Conservation (phyloP, 2,888 invertebrate genomes). For the Acheta domesticus region DNA sequence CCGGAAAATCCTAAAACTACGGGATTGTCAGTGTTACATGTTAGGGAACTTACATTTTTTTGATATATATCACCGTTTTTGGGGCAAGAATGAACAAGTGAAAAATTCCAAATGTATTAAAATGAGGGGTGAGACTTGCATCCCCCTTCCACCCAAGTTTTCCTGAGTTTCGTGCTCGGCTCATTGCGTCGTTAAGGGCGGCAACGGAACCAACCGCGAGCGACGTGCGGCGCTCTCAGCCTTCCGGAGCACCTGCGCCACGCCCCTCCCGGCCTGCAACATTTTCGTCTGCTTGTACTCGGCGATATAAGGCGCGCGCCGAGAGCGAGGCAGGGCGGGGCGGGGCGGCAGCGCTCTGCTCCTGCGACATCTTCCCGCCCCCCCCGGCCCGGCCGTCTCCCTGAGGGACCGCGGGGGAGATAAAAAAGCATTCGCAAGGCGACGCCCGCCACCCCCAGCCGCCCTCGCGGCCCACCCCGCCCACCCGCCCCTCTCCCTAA, state of each 20-base stretch:
- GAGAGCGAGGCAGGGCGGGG: neutral
- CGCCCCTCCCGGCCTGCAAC: neutral
- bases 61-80: too few species aligned
- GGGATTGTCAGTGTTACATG: too few species aligned
- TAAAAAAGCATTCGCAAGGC: slow-evolving; percentile 28
- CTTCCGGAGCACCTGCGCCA: slow-evolving; percentile 18
- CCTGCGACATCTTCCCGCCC: neutral
- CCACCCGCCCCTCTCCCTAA: slow-evolving; percentile 43
- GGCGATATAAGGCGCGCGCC: neutral
- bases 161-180: too few species aligned
- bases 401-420: slow-evolving; percentile 32
- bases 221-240: neutral
- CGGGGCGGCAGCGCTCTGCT: neutral
- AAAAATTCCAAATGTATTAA: too few species aligned
- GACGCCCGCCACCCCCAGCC: neutral
- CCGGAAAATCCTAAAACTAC: too few species aligned
- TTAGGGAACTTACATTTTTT: too few species aligned
- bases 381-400: neutral
- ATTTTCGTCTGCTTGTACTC: slow-evolving; percentile 12
- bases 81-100: too few species aligned
- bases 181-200: too few species aligned
- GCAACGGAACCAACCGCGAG: too few species aligned
- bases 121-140: too few species aligned
- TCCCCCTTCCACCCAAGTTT: too few species aligned
- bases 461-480: neutral